A percentile compares a stretch with the other conserved stretches of the same genome.
phyloP scores from a whole-genome alignment of 1,140 invertebrate genomes.

The Anadara kagoshimensis region DNA sequence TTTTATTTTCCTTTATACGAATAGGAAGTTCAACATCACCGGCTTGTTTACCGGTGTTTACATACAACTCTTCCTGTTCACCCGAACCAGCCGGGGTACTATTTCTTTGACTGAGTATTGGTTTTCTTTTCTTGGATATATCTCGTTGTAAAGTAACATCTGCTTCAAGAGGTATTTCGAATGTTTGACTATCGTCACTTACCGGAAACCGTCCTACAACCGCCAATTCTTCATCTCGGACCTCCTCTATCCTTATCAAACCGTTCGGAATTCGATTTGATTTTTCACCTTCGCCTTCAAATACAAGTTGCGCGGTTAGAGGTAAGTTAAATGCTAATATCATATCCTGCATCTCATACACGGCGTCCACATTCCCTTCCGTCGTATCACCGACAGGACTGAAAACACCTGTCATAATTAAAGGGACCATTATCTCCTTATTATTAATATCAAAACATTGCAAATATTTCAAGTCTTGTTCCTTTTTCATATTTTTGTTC shows the following conservation, averaged over 20 bases:
- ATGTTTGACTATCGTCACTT: slow-evolving; percentile 32
- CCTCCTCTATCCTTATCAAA: slow-evolving; percentile 53
- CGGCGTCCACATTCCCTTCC: slow-evolving; percentile 63
- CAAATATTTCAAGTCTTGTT: slow-evolving; percentile 67
- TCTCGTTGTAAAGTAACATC: slow-evolving; percentile 55
- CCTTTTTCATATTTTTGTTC: slow-evolving; percentile 51
- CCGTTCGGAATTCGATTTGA: slow-evolving; percentile 46
- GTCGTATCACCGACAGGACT: slow-evolving; percentile 65
- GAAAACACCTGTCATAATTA: slow-evolving; percentile 69
- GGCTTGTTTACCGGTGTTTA: slow-evolving; percentile 5
- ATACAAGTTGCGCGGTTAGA: slow-evolving; percentile 62
- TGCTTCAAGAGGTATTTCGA: slow-evolving; percentile 57
- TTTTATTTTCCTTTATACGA: slow-evolving; percentile 59
- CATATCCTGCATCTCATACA: slow-evolving; percentile 67
- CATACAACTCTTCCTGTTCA: slow-evolving; percentile 13
- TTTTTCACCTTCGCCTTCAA: slow-evolving; percentile 44
- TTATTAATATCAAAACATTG: slow-evolving; percentile 62
- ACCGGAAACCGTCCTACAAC: slow-evolving; percentile 47
- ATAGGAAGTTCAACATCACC: slow-evolving; percentile 54
- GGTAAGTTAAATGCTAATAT: slow-evolving; percentile 64
- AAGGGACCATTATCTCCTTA: slow-evolving; percentile 65
- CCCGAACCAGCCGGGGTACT: background rate
- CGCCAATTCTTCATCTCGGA: slow-evolving; percentile 55
- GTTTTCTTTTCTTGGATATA: slow-evolving; percentile 45
- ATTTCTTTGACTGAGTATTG: slow-evolving; percentile 14